Base-by-base conservation (phyloP, 30 jellyfish, hydroid and myxozoan species). In the Mastigias papua region DNA sequence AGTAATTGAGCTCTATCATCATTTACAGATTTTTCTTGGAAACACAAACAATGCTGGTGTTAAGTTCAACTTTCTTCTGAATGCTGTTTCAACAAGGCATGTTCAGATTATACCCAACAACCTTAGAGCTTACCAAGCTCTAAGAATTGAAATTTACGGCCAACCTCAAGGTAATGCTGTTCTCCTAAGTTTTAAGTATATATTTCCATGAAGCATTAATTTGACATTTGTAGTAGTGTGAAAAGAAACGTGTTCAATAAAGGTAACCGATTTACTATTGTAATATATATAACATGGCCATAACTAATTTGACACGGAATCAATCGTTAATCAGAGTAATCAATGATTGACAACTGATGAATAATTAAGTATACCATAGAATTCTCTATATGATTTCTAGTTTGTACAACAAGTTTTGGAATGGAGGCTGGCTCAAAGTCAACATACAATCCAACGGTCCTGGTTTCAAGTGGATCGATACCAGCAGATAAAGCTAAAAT, bases 21-120 rank as follows among this genome's bases (percentile, higher is more conserved):
- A 0, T 42, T 42, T 15, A 15, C 22, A 85, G 94, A 33, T 85
- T 17, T 85, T 85, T 33, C n/a, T 74, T 58, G 94, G 94, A 20
- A 72, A 72, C 37, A 57, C 88, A 32, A 85, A 74, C 65, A 85
- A 48, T 57, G 72, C 76, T 46, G 94, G 88, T 1, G 88, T 74
- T 26, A 85, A 85, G 73, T 85, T 57, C 83, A 85, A 73, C 63
- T 73, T 73, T 9, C 76, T 85, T 8, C 23, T 10, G 88, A 57
- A 31, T 20, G 82, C 87, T 2, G 54, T 86, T 25, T 74, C 89
- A 20, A 50, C 95, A 34, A 86, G 89, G 62, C 62, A 86, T 60
- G 76, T 86, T 17, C 89, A 30, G 34, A 73, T 86, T 67, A 25
- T 61, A 4, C 42, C 73, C 30, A 33, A 66, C 23, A 28, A 27